Evolutionary conservation across 2,797 vertebrate genomes (phyloP).

Genomic region (Melanotaenia pygmaea): DNA sequence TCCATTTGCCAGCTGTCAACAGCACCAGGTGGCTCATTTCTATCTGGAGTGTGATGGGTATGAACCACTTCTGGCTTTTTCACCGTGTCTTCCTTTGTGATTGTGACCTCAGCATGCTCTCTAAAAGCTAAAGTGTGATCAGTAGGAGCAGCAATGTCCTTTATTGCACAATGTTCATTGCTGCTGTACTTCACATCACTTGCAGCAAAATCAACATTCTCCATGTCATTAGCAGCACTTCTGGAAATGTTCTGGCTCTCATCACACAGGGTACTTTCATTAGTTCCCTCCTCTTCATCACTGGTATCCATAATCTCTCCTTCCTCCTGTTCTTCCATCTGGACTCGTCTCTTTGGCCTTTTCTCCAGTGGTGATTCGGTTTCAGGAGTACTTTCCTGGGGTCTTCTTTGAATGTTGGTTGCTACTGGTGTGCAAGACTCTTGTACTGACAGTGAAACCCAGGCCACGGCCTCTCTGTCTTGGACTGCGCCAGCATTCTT

Average conservation of each 20-base stretch:
- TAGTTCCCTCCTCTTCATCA: slow-evolving; percentile 52
- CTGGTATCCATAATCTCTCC: slow-evolving; percentile 79
- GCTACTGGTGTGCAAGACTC: background rate
- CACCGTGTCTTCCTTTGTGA: slow-evolving; percentile 41
- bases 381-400: slow-evolving; percentile 36
- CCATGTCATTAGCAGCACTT: slow-evolving; percentile 2
- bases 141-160: slow-evolving; percentile 3
- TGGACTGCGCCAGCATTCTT: slow-evolving; percentile 26
- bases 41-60: slow-evolving; percentile 34
- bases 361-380: slow-evolving; percentile 49
- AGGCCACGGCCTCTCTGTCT: slow-evolving; percentile 16
- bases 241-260: slow-evolving; percentile 12
- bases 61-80: slow-evolving; percentile 20
- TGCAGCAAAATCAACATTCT: slow-evolving; percentile 5
- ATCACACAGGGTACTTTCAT: background rate
- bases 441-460: slow-evolving; percentile 13
- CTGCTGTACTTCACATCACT: slow-evolving; percentile 24
- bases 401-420: slow-evolving; percentile 27
- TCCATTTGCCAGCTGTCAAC: slow-evolving; percentile 39
- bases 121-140: slow-evolving; percentile 24
- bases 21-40: slow-evolving; percentile 47
- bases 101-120: slow-evolving; percentile 41
- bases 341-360: slow-evolving; percentile 53
- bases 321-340: slow-evolving; percentile 73
- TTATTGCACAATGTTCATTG: slow-evolving; percentile 10